These are phyloP conservation scores for Sebastes miniatus DNA, from an alignment of 2,797 vertebrate species.

Conservation along the genomic window DNA sequence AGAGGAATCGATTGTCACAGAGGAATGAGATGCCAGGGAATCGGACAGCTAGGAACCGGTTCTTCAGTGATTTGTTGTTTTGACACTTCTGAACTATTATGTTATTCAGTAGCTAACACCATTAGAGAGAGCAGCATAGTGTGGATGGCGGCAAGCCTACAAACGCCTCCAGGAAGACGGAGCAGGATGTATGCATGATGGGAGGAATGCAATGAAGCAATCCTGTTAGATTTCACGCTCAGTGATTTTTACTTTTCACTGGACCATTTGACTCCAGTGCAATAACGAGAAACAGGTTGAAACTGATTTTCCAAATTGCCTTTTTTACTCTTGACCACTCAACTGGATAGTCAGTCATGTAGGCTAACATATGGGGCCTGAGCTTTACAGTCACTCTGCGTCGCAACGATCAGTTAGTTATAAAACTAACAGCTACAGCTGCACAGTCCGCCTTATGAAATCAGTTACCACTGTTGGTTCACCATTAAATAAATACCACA, in stretches of 20 bases:
- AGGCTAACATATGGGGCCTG: background rate
- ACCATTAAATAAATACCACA: background rate
- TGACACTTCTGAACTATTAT: background rate
- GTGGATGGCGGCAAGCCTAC: background rate
- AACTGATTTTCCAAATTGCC: constrained; percentile 30
- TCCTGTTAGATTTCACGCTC: constrained; percentile 23
- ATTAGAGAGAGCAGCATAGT: background rate
- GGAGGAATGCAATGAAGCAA: background rate
- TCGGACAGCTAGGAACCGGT: no score
- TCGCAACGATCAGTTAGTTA: background rate
- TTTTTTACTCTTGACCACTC: constrained; percentile 22
- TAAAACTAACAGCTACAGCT: background rate
- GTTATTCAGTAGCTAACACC: background rate
- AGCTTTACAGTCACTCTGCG: background rate
- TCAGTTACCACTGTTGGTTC: background rate
- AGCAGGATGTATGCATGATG: background rate
- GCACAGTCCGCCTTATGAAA: background rate
- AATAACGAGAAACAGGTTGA: constrained; percentile 26
- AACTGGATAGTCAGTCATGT: background rate
- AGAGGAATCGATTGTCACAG: no score
- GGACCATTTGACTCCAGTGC: background rate
- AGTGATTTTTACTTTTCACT: constrained; percentile 9
- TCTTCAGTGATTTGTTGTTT: background rate
- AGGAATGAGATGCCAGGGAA: no score
- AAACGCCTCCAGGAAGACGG: background rate